Evolutionary conservation across 2,888 invertebrate species (phyloP), one percentile per base, ranked within the genome.

Genomic region (Coecobrya sp.): DNA sequence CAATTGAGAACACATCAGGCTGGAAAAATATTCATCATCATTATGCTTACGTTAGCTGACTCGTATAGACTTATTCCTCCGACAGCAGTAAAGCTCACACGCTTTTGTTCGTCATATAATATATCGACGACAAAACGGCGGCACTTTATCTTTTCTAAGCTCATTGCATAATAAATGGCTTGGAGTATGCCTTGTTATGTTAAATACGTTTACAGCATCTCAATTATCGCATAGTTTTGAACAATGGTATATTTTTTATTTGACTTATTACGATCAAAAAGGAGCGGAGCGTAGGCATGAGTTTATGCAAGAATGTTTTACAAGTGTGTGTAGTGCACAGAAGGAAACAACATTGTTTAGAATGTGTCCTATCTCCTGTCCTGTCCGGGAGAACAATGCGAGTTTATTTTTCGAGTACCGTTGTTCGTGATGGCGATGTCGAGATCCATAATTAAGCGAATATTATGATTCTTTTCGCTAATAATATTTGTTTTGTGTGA

Each of bases 261-360:
- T 82, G 82, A 81, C 81, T 89, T 89, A 89, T 89, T 89, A 89
- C 89, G 89, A 82, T 82, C 89, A 89, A 89, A 81, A 45, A 25
- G 62, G 25, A 68, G 27, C 16, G 36, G 25, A 68, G 27, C 16
- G 36, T 68, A 68, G n/a, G n/a, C 13, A 13, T 49, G 13, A 3
- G 49, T 49, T 36, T 4, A 16, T 30, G 16, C 16, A 68, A 73
- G 19, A 36, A 73, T 36, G 42, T 36, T 68, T 25, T 30, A 68
- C 68, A 73, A 27, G 42, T 42, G 73, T 73, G 73, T 73, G 19
- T 19, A 42, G 42, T 73, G 42, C 19, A 11, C 42, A 42, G 16
- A 73, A 45, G 36, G 19, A 27, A 8, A 49, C 49, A 49, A 76
- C 76, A 45, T 30, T 55, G 81, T 81, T 30, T 81, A 55, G 30